Evolutionary conservation across 2,888 invertebrate genomes (phyloP), one percentile per base, ranked within the genome.

Genomic region (Fabriciana adippe): DNA sequence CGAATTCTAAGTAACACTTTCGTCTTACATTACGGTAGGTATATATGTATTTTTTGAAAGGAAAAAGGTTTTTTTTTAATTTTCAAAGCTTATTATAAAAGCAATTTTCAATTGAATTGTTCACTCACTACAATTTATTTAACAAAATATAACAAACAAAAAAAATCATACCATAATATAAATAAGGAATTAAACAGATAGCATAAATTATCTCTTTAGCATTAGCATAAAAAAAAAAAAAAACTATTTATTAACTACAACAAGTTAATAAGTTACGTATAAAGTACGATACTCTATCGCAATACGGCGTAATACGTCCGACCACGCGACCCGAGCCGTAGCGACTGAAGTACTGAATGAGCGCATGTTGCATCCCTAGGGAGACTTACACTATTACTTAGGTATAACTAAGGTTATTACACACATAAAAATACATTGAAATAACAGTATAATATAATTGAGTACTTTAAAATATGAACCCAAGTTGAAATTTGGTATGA

Each of bases 341-440:
- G 59, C 35, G 55, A 69, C 64, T 69, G 64, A 55, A 56, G 45
- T 21, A 14, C 21, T 53, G 66, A 54, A 66, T n/a, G 51, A 18
- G 57, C 41, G 50, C 63, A 41, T 62, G 50, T 66, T 60, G 69
- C 66, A 59, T 62, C 67, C 67, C 63, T 35, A 45, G 41, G 55
- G 53, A 60, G 47, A 50, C n/a, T 31, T 55, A 59, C 11, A 41
- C 11, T 48, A 59, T 59, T 26, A 59, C 13, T 11, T 31, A 48
- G 45, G 47, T 11, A 41, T 35, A 11, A 11, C 6, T 11, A 35
- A 45, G 21, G 54, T 51, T 47, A 41, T 57, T 41, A 51, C 51
- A 47, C 16, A 16, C 45, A 18, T 11, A 31, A 54, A 48, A 48
- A n/a, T 16, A 16, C 48, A 59, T 48, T 31, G 31, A 48, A 13